Evolutionary conservation across 2,113 vertebrate species (phyloP).

Genomic region (Rhodinocichla rosea): DNA sequence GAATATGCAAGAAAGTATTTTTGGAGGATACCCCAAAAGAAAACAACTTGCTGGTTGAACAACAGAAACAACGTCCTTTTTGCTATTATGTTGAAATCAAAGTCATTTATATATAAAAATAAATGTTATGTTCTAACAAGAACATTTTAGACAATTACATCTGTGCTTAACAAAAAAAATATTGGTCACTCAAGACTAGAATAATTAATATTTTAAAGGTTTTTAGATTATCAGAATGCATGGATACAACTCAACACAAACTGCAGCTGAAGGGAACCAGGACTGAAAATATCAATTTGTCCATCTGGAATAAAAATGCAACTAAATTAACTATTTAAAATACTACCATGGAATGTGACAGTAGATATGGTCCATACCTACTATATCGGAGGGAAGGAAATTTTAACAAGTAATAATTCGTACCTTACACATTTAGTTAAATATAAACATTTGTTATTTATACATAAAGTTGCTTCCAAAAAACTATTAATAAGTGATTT

Average conservation of each 20-base stretch:
- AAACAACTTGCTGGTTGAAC: slow-evolving; percentile 95
- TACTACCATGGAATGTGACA: slow-evolving; percentile 78
- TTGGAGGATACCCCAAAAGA: slow-evolving; percentile 73
- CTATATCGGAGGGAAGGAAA: slow-evolving; percentile 67
- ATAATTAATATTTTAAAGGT: slow-evolving; percentile 76
- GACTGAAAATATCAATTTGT: slow-evolving; percentile 73
- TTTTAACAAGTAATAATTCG: slow-evolving; percentile 77
- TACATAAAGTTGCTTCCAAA: slow-evolving; percentile 83
- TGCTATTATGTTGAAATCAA: slow-evolving; percentile 73
- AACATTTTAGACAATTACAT: slow-evolving; percentile 80
- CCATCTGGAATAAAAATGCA: slow-evolving; percentile 70
- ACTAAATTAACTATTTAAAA: slow-evolving; percentile 77
- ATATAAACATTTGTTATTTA: slow-evolving; percentile 89
- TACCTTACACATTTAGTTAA: slow-evolving; percentile 85
- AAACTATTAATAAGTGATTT: slow-evolving; percentile 85
- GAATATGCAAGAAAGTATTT: slow-evolving; percentile 65
- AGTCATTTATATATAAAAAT: slow-evolving; percentile 80
- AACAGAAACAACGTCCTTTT: slow-evolving; percentile 74
- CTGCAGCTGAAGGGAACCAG: slow-evolving; percentile 71
- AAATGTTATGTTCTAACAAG: slow-evolving; percentile 78
- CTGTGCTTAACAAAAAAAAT: slow-evolving; percentile 81
- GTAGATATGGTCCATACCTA: slow-evolving; percentile 73
- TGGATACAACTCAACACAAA: slow-evolving; percentile 78
- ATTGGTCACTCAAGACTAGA: slow-evolving; percentile 81
- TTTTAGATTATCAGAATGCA: slow-evolving; percentile 80